Base-by-base conservation (phyloP, 2,888 invertebrate species). In the Tachina fera region DNA sequence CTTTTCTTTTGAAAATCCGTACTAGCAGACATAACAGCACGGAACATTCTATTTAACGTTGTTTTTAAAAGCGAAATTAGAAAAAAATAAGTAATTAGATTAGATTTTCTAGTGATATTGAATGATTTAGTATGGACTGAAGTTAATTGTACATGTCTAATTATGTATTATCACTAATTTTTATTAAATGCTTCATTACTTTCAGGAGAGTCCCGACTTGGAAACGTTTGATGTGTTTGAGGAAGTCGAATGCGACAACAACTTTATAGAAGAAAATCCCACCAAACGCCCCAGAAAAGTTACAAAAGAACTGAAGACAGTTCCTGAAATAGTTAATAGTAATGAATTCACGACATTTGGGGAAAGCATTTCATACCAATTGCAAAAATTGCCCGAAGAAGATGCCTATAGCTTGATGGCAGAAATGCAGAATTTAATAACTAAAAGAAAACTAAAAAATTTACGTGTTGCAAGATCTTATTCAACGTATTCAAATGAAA, bases 381-480 rank as follows among this genome's bases (percentile, higher is more conserved):
- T 53, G 53, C 51, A 53, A 70, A 70, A 53, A 13, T 51, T 53
- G 0, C 70, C 70, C 9, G 70, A 70, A 53, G 53, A 39, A 16
- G 70, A 70, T 41, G 53, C 70, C 11, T 70, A 70, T 39, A 31
- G n/a, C n/a, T 70, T 53, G 53, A 70, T 70, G 70, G 41, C 22
- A 8, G 70, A 70, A 49, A 31, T 67, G 9, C 49, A 67, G 31
- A 67, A 67, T 49, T 67, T 67, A 49, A 19, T 65, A 22, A 47
- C 47, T 47, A 45, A 65, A 22, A 19, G 65, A 14, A 65, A 65
- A 65, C 11, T 65, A 19, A 47, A 47, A 65, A 47, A 47, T 47
- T 14, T 65, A 16, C 65, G 65, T 14, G 2, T 94, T 31, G 31
- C 31, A 31, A 31, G 31, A 31, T 31, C 31, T 31, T 31, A 31